Conservation (phyloP, 2,888 invertebrate species). For the Pimpla rufipes region DNA sequence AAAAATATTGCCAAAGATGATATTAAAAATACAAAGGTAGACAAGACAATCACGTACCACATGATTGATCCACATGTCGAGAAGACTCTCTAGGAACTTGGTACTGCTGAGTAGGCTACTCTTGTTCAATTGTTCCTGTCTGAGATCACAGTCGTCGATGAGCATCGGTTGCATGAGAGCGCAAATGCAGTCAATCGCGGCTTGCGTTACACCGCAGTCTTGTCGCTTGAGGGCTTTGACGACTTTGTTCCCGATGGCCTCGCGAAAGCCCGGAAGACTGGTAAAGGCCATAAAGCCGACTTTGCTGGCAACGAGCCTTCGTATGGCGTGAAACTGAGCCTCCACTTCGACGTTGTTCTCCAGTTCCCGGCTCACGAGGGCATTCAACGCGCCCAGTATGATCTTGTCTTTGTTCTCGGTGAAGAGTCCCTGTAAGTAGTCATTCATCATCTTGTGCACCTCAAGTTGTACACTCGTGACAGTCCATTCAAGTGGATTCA, state of each 20-base stretch:
- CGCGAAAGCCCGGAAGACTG: conserved; percentile 95
- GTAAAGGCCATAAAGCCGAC: conserved; percentile 99
- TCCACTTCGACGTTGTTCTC: conserved; percentile 92
- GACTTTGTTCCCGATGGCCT: conserved; percentile 97
- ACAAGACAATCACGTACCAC: conserved; percentile 87
- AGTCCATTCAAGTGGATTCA: conserved; percentile 83
- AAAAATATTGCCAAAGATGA: too few species aligned
- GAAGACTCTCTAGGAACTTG: conserved; percentile 95
- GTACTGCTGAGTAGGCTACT: conserved; percentile 96
- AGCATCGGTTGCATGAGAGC: conserved; percentile 99
- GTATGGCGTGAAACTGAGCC: conserved; percentile 97
- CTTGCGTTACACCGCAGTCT: conserved; percentile 96
- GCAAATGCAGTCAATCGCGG: conserved; percentile 98
- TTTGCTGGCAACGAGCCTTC: conserved; percentile 98
- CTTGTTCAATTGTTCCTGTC: conserved; percentile 99
- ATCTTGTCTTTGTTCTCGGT: conserved; percentile 99
- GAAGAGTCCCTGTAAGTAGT: conserved; percentile 93
- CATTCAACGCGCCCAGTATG: conserved; percentile 95
- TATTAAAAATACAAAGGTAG: conserved; percentile 1
- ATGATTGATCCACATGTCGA: conserved; percentile 98
- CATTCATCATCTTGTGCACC: conserved; percentile 78
- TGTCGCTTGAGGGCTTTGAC: conserved; percentile 95
- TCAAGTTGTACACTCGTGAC: conserved; percentile 80
- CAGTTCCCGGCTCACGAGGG: conserved; percentile 91
- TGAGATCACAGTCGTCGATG: conserved; percentile 96